Percentiles rank a stretch among this genome's conserved stretches.
phyloP scores from a whole-genome alignment of 2,888 invertebrate species.

The Helobdella robusta region DNA sequence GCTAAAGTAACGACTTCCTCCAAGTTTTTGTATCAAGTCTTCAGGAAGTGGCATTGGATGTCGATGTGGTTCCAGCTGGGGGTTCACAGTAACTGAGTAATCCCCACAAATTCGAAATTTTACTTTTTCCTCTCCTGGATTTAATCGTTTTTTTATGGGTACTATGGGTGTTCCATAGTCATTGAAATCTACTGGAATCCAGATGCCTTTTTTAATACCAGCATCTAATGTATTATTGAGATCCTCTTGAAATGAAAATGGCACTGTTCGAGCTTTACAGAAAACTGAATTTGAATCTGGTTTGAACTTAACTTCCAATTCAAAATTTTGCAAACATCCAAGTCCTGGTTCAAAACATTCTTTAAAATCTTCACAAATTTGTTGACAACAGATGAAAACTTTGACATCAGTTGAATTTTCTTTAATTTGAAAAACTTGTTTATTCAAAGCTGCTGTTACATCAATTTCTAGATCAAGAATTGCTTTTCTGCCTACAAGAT shows the following conservation, averaged over 20 bases:
- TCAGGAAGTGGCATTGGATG: neutral
- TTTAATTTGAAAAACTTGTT: neutral
- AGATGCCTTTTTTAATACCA: neutral
- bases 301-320: constrained; percentile 1
- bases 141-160: neutral
- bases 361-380: neutral
- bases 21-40: neutral
- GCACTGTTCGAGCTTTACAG: neutral
- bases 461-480: neutral
- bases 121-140: neutral
- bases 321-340: neutral
- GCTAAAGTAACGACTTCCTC: neutral
- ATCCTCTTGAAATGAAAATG: neutral
- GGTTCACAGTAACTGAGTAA: neutral
- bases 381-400: neutral
- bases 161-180: neutral
- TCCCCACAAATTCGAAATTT: neutral
- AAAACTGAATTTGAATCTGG: neutral
- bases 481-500: neutral
- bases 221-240: too few species aligned
- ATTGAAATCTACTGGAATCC: neutral
- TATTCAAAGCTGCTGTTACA: neutral
- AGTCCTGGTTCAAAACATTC: neutral
- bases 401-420: neutral
- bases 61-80: neutral